Base-by-base conservation (phyloP, 1,140 invertebrate species). In the Drosophila rhopaloa region DNA sequence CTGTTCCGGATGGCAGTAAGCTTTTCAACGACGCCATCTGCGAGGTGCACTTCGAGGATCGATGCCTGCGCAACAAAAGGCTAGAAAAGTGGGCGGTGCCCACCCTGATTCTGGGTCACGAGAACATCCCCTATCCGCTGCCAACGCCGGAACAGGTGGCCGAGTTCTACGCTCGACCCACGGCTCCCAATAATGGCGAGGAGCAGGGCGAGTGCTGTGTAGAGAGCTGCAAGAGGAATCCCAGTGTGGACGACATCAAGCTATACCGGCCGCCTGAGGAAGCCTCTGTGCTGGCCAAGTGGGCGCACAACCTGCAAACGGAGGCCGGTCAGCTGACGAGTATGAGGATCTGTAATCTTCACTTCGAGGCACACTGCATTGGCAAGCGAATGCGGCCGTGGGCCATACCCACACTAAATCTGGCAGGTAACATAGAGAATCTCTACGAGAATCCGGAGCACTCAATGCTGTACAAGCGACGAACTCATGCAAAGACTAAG, bases 181-280 rank as follows among this genome's bases (percentile, higher is more conserved):
- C 74, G 35, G 85, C 86, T 0, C 85, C 85, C 7, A 91, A 91
- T 58, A 90, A 76, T 54, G 90, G 86, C 8, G 90, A 90, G 29
- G 90, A 91, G 37, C 88, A 91, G 50, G 90, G 90, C 19, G 90
- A 91, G 60, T 91, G 90, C 43, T 91, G 90, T 68, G 90, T 91
- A 14, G 84, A 81, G 11, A 85, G 76, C 7, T 91, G 90, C 32
- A 88, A 83, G 38, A 81, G 90, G n/a, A 89, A 91, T 71, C 90
- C 90, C 7, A 79, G 85, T 41, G 74, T 91, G 10, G 90, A 91
- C 27, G 90, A 91, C 38, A 82, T 91, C 3, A 91, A 91, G 53
- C 57, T 91, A 0, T 91, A 91, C 73, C 76, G 90, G 0, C 84
- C 86, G 19, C 90, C 90, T 4, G 90, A 91, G 47, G 90, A 91